Percentiles rank a stretch among this genome's conserved stretches.
Conservation (phyloP, 2,797 vertebrate genomes). For the Gymnothorax javanicus region DNA sequence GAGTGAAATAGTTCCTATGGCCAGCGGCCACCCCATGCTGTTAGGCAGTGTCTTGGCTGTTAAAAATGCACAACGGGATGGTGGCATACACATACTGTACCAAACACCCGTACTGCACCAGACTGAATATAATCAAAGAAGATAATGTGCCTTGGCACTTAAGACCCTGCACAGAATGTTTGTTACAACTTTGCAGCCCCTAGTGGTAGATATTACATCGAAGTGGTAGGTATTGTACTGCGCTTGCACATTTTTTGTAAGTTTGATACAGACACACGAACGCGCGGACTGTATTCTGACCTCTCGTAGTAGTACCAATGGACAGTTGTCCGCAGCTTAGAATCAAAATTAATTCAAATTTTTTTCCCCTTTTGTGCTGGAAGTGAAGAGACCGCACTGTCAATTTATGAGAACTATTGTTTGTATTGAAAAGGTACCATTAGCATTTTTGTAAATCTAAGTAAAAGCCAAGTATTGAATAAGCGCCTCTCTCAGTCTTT, state of each 20-base stretch:
- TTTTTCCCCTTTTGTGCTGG: background rate
- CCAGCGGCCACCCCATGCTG: background rate
- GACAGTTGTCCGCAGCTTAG: background rate
- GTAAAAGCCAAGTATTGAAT: background rate
- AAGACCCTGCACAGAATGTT: too few relatives aligned
- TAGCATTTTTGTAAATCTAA: background rate
- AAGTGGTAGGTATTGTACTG: too few relatives aligned
- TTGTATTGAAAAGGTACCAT: background rate
- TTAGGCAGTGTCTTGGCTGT: background rate
- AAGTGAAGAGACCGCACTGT: background rate
- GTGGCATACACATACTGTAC: background rate
- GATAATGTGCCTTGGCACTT: background rate
- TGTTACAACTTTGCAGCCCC: too few relatives aligned
- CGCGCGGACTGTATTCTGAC: background rate
- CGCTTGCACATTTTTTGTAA: too few relatives aligned
- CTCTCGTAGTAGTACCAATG: background rate
- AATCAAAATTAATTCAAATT: background rate
- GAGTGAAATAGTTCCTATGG: background rate
- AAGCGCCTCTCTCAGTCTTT: background rate
- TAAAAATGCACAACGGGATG: background rate
- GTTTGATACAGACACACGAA: too few relatives aligned
- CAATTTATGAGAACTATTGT: background rate
- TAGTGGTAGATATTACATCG: too few relatives aligned
- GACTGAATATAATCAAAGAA: constrained; percentile 20
- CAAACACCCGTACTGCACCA: background rate